A percentile compares a stretch with the other conserved stretches of the same genome.
phyloP scores from a whole-genome alignment of 2,113 vertebrate species.

The Bos taurus region DNA sequence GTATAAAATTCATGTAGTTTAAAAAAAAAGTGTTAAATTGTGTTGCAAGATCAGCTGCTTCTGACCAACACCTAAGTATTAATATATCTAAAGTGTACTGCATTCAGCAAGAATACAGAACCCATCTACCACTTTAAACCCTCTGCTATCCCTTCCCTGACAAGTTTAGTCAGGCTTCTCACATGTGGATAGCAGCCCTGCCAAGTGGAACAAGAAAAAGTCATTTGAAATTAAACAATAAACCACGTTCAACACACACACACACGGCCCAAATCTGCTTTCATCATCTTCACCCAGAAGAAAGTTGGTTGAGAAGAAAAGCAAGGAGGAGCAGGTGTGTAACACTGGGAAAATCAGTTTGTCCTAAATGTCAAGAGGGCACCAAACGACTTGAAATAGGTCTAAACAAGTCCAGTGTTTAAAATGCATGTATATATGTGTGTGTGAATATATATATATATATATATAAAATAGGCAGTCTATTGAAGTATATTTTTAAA shows the following conservation, averaged over 20 bases:
- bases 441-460: not conserved
- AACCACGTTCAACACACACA: not conserved
- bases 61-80: not conserved
- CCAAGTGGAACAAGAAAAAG: constrained; percentile 12
- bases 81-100: not conserved
- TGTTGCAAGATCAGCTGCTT: not conserved
- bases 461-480: not conserved
- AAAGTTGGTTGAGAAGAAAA: not conserved
- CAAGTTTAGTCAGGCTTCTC: constrained; percentile 24
- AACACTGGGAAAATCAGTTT: not conserved
- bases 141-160: not conserved
- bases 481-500: not conserved
- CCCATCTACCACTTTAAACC: not conserved
- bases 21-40: not conserved
- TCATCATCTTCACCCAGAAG: not conserved
- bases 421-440: not conserved
- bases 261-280: not conserved
- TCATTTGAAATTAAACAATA: constrained; percentile 39
- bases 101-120: not conserved
- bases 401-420: not conserved
- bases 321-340: constrained; percentile 39
- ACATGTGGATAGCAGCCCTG: constrained; percentile 23
- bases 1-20: not conserved
- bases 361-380: not conserved
- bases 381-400: not conserved